Evolutionary conservation across 2,113 vertebrate genomes (phyloP).

Genomic region (Atlantisia rogersi): DNA sequence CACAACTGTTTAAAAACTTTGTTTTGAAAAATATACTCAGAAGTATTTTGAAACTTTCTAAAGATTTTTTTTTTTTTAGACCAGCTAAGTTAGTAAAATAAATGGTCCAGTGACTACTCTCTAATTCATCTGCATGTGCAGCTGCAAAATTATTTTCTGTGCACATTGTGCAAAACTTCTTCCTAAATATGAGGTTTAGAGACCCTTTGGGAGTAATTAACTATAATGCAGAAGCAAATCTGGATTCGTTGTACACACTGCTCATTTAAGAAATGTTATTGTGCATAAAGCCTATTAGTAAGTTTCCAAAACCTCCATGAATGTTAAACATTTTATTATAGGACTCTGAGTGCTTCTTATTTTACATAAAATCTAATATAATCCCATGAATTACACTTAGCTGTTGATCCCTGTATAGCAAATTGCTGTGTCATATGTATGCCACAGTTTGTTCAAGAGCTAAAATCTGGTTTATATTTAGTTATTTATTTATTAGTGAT

Average conservation of each 20-base stretch:
- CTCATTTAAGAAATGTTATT: constrained; percentile 23
- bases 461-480: neutral
- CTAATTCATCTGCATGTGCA: constrained; percentile 26
- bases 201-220: constrained; percentile 55
- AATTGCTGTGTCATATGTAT: neutral
- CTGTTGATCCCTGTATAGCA: neutral
- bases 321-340: constrained; percentile 35
- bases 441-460: neutral
- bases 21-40: neutral
- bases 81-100: neutral
- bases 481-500: neutral
- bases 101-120: neutral
- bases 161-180: constrained; percentile 3
- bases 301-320: constrained; percentile 7
- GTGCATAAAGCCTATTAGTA: constrained; percentile 3
- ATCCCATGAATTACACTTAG: neutral
- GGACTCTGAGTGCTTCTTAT: neutral
- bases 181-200: constrained; percentile 50
- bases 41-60: neutral
- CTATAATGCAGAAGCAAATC: constrained; percentile 37
- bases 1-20: neutral
- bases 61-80: neutral
- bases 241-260: neutral
- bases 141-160: constrained; percentile 56
- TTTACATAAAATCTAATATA: neutral